Base-by-base conservation (phyloP, 1,140 invertebrate genomes). In the Formica selysi region DNA sequence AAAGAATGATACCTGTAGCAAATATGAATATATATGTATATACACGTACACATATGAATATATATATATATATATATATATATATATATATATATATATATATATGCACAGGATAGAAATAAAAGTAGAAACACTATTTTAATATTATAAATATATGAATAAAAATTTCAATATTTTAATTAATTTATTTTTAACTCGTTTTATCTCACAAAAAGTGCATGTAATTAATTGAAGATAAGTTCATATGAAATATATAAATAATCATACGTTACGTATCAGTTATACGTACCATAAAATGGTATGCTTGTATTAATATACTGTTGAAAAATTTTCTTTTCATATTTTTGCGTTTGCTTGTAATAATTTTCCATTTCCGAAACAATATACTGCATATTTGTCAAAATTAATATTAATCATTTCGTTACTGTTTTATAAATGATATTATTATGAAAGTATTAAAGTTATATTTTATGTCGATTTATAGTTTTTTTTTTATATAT, bases 351-450 rank as follows among this genome's bases (percentile, higher is more conserved):
- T 29, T 78, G 70, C 13, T 76, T 26, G 0, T 88, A 67, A 73
- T 89, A 91, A 71, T 67, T 64, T 41, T 90, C 87, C 76, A 93
- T 88, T 70, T 91, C 89, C 26, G 19, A 62, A 44, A 73, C 32
- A 19, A 85, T 38, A 19, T 19, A 29, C 86, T 87, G 48, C 5
- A 68, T 3, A 51, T 51, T 73, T 73, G 11, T 61, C 10, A 74
- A 36, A 73, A 19, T 22, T 26, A 26, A 13, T 65, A 64, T 79
- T 59, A 79, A 67, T 64, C n/a, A 11, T 19, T 41, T 32, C 32
- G 13, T 76, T 26, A 41, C 29, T 38, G 36, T 16, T 76, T 76
- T 67, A 29, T 11, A 76, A 57, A 76, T 36, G 22, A 61, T 76
- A 61, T 41, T 59, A 76, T 38, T 67, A 44, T 44, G 10, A 44